A percentile compares a stretch with the other conserved stretches of the same genome.
These are phyloP conservation scores for Drosophila stalkeri DNA, from an alignment of 2,888 invertebrate genomes.

Conservation along the genomic window DNA sequence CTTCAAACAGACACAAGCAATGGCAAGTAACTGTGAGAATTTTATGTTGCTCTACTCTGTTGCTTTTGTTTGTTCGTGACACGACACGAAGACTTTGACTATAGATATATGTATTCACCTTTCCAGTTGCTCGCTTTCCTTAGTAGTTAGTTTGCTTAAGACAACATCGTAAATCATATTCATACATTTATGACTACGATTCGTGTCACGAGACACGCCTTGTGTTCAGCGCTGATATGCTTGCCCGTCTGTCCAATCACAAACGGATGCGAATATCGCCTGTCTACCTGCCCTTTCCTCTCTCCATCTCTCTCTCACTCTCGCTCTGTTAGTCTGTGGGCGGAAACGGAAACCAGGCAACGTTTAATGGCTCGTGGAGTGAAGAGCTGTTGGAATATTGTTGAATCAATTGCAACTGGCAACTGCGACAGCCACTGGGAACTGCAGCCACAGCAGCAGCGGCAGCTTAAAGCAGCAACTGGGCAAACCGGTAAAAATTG, in stretches of 20 bases:
- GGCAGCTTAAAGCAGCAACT: constrained; percentile 21
- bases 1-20: background rate
- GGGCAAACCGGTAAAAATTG: constrained; percentile 62
- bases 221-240: constrained; percentile 20
- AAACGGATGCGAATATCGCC: constrained; percentile 57
- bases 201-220: constrained; percentile 24
- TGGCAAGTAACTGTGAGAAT: background rate
- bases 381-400: constrained; percentile 43
- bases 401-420: constrained; percentile 57
- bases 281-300: background rate
- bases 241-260: constrained; percentile 34
- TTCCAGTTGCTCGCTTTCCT: background rate
- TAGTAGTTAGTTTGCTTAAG: too few relatives aligned
- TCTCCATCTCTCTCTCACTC: background rate
- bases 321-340: constrained; percentile 24
- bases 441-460: background rate
- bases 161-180: background rate
- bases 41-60: too few relatives aligned
- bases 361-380: constrained; percentile 53
- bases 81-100: background rate
- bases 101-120: background rate
- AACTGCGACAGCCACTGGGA: constrained; percentile 13
- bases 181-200: background rate
- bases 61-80: background rate
- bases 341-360: constrained; percentile 64